Percentiles rank a stretch among this genome's conserved stretches.
Conservation (phyloP, 2,888 invertebrate genomes). For the Pasiphila rectangulata region DNA sequence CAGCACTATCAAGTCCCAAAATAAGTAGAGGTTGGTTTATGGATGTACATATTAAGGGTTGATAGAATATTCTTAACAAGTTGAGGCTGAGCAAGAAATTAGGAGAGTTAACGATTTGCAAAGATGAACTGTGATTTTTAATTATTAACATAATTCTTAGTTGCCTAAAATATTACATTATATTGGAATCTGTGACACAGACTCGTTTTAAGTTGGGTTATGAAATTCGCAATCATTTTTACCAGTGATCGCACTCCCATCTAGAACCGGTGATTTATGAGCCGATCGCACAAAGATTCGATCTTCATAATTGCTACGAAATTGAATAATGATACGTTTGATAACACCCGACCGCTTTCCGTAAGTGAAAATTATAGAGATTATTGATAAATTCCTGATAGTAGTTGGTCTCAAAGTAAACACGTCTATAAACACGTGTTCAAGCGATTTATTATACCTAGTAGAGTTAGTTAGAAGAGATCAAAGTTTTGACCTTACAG, state of each 20-base stretch:
- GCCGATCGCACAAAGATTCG: slow-evolving; percentile 41
- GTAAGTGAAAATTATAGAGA: slow-evolving; percentile 37
- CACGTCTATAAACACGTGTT: slow-evolving; percentile 23
- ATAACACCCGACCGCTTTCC: slow-evolving; percentile 42
- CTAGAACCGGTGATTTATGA: slow-evolving; percentile 43
- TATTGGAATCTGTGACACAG: too few species aligned
- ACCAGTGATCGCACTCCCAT: slow-evolving; percentile 36
- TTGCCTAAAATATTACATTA: too few species aligned
- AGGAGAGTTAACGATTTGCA: too few species aligned
- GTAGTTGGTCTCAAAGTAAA: slow-evolving; percentile 22
- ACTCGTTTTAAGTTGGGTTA: slow-evolving; percentile 28
- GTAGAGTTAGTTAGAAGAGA: slow-evolving; percentile 25
- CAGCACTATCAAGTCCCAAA: too few species aligned
- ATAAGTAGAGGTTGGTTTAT: too few species aligned
- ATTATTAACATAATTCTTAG: too few species aligned
- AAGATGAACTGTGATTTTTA: too few species aligned
- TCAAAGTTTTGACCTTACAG: slow-evolving; percentile 33
- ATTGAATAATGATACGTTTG: slow-evolving; percentile 43
- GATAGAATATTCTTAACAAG: too few species aligned
- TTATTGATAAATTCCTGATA: slow-evolving; percentile 35
- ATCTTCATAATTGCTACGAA: slow-evolving; percentile 51
- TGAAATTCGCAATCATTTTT: slow-evolving; percentile 25
- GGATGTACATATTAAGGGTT: too few species aligned
- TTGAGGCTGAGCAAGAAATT: too few species aligned
- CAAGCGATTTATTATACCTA: slow-evolving; percentile 21